phyloP scores from a whole-genome alignment of 2,113 vertebrate species.

The Ovis canadensis region DNA sequence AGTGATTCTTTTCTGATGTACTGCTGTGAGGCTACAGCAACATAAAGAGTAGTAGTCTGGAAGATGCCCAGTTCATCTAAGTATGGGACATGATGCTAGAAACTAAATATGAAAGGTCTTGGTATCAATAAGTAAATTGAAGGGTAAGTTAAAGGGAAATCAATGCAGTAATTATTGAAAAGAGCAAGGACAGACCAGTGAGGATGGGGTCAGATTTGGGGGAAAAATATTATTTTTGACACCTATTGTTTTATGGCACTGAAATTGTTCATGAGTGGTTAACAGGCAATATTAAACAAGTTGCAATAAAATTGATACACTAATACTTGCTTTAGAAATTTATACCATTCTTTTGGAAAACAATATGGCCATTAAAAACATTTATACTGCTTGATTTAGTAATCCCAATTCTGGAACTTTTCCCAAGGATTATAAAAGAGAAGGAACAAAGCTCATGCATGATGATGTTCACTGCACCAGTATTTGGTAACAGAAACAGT shows the following conservation, averaged over 20 bases:
- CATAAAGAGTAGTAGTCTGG: not conserved
- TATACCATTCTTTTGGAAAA: not conserved
- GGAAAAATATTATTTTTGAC: not conserved
- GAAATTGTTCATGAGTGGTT: not conserved
- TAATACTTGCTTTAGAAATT: not conserved
- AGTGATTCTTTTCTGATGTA: not conserved
- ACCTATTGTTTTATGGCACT: not conserved
- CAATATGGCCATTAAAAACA: not conserved
- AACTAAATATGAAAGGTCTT: not conserved
- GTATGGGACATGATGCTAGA: not conserved
- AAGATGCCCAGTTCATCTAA: not conserved
- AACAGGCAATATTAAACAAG: not conserved
- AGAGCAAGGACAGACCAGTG: not conserved
- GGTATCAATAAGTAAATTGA: not conserved
- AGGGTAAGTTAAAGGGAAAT: not conserved
- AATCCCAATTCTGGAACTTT: not conserved
- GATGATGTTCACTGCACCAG: not conserved
- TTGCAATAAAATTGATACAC: not conserved
- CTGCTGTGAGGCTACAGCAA: not conserved
- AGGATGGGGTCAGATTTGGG: not conserved
- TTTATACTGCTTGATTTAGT: not conserved
- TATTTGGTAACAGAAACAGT: not conserved
- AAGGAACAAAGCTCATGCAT: not conserved
- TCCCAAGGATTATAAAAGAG: not conserved
- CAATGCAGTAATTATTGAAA: not conserved